phyloP scores from a whole-genome alignment of 2,797 vertebrate genomes.

The Poecilia picta region DNA sequence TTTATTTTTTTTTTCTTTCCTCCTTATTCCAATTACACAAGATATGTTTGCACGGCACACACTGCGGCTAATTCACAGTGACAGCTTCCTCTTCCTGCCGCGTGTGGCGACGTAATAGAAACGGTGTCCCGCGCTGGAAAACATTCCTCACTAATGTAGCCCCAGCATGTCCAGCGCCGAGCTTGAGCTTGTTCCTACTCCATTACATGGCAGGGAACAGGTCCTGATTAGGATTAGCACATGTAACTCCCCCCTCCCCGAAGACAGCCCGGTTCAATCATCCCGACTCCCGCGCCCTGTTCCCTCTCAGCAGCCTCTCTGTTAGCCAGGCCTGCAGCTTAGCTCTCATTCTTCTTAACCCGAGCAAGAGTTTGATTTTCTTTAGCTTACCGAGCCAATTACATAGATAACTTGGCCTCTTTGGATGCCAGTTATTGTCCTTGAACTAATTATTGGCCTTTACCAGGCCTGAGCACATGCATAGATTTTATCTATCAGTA shows the following conservation, averaged over 20 bases:
- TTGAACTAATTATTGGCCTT: not conserved
- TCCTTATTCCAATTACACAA: conserved; percentile 79
- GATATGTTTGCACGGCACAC: conserved; percentile 72
- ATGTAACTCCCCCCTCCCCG: conserved; percentile 73
- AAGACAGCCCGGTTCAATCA: conserved; percentile 76
- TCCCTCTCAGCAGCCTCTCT: conserved; percentile 48
- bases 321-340: conserved; percentile 39
- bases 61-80: conserved; percentile 84
- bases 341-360: conserved; percentile 25
- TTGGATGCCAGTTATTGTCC: no score
- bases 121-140: conserved; percentile 80
- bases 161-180: conserved; percentile 72
- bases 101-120: conserved; percentile 84
- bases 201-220: conserved; percentile 84
- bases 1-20: conserved; percentile 55
- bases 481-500: not conserved
- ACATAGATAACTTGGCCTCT: not conserved
- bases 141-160: conserved; percentile 85
- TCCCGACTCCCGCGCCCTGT: conserved; percentile 56
- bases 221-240: conserved; percentile 84
- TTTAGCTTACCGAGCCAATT: conserved; percentile 6
- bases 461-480: not conserved
- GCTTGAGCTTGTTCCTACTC: conserved; percentile 76
- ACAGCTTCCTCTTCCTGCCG: conserved; percentile 85
- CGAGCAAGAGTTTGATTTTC: conserved; percentile 8